Evolutionary conservation across 1,140 invertebrate genomes (phyloP).

Genomic region (Pachypeltis micranthus): DNA sequence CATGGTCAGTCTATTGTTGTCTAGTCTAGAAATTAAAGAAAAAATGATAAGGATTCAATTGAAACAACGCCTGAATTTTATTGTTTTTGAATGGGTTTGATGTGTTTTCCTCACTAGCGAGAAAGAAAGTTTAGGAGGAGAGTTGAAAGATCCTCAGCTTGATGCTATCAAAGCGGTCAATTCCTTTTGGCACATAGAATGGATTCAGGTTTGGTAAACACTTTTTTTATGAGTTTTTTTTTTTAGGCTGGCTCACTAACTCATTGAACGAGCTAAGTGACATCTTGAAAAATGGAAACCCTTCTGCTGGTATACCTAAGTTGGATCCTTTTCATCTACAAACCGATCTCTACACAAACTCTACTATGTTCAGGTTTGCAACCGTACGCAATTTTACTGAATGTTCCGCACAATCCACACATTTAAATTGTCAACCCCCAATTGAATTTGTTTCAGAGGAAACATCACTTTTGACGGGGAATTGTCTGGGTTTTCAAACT

Average conservation of each 20-base stretch:
- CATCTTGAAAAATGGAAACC: not conserved
- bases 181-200: no score
- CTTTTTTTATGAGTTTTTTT: no score
- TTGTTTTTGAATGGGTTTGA: no score
- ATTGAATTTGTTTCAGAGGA: not conserved
- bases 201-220: no score
- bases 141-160: no score
- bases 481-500: not conserved
- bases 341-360: not conserved
- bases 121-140: no score
- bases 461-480: not conserved
- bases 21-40: no score
- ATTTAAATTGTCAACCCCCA: not conserved
- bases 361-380: not conserved
- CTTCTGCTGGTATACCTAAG: not conserved
- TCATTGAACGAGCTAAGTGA: not conserved
- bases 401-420: not conserved
- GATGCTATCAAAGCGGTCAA: no score
- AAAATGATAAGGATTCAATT: no score
- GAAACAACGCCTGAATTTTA: no score
- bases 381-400: not conserved
- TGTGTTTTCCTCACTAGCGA: no score
- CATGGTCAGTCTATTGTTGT: no score
- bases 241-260: not conserved
- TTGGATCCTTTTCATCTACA: not conserved